Evolutionary conservation across 2,113 vertebrate genomes (phyloP).

Genomic region (Neodon shergylaensis): DNA sequence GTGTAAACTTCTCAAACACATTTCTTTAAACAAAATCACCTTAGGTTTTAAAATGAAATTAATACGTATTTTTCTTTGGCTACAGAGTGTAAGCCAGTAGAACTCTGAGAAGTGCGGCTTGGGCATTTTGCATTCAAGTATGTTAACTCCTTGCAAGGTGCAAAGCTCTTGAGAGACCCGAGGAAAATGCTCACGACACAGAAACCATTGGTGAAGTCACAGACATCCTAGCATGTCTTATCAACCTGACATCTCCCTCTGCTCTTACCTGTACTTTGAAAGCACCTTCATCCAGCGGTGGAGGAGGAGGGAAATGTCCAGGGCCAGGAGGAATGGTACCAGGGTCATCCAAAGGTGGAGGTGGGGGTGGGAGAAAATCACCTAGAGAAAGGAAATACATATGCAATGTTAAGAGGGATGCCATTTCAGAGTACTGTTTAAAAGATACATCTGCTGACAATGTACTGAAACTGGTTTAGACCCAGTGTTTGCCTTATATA

Average conservation of each 20-base stretch:
- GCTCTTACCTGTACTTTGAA: constrained; percentile 77
- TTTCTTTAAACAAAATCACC: neutral
- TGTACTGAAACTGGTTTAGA: neutral
- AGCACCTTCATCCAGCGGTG: constrained; percentile 69
- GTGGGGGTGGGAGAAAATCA: constrained; percentile 77
- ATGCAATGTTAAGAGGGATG: neutral
- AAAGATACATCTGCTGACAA: neutral
- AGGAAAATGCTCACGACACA: neutral
- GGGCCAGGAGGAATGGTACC: constrained; percentile 51
- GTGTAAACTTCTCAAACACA: constrained; percentile 13
- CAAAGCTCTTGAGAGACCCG: neutral
- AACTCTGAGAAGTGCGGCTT: neutral
- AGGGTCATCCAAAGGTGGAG: constrained; percentile 73
- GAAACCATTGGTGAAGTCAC: constrained; percentile 8
- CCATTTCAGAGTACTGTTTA: neutral
- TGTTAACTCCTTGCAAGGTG: neutral
- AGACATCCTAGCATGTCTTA: neutral
- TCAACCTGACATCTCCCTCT: neutral
- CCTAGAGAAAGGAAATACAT: constrained; percentile 56
- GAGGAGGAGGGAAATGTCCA: constrained; percentile 78
- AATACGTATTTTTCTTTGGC: neutral
- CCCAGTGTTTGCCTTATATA: neutral
- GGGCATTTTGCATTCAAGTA: neutral
- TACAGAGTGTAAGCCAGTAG: neutral
- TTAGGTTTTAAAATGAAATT: constrained; percentile 58